Base-by-base conservation (phyloP, 2,113 vertebrate species). In the Catharus fuscescens region DNA sequence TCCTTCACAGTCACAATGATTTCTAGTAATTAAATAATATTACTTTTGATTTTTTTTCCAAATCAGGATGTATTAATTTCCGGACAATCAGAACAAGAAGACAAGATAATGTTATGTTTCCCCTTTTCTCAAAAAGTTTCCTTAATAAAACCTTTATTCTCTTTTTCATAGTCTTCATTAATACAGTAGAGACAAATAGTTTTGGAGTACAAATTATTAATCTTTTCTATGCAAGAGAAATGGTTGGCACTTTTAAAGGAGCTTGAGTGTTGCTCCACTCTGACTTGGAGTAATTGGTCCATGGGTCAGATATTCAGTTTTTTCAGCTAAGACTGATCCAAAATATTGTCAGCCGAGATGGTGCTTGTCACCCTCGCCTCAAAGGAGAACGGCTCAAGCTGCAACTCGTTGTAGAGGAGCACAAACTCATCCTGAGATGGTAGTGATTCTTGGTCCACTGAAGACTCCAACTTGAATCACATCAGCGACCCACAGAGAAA, bases 401-500 rank as follows among this genome's bases (percentile, higher is more conserved):
- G 53, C 23, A 53, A 32, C 18, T 57, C 2, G 3, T 65, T 94
- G 84, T 31, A 84, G 79, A 71, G 23, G 5, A 80, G 15, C 31
- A 72, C 28, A 73, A 40, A 80, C 8, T 24, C n/a, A 48, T 74
- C 44, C 23, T 78, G 56, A 53, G 6, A 57, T 34, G 28, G 48
- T 38, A 61, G 77, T 50, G 65, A 72, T 52, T 80, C 36, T 45
- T 64, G 61, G 36, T 78, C 77, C 2, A 9, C 36, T 76, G 44
- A 32, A 79, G 48, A 24, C 61, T 91, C 71, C 12, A 3, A 32
- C 25, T 57, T 65, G 77, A 91, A 69, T 73, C 28, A 62, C 54
- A 65, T 15, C 74, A 73, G 10, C 72, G 80, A 87, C 48, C 57
- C 70, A n/a, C 32, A 92, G 36, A 38, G 45, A 93, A 91, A 91